Evolutionary conservation across 2,797 vertebrate genomes (phyloP).

Genomic region (Macrochelys suwanniensis): DNA sequence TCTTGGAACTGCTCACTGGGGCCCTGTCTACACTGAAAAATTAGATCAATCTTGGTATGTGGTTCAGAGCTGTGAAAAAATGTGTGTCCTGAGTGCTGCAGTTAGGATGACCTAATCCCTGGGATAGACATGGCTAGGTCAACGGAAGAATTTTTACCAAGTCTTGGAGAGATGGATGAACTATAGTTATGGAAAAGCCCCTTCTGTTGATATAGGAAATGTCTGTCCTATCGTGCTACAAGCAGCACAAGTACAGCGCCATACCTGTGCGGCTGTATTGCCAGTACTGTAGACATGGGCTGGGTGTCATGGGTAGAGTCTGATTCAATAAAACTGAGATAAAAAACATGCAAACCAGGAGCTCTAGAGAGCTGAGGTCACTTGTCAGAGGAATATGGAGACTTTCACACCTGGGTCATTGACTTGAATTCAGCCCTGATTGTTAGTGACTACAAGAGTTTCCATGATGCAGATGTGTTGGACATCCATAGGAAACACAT

Average conservation of each 20-base stretch:
- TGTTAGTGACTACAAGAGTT: not conserved
- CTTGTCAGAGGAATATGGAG: not conserved
- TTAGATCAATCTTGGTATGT: not conserved
- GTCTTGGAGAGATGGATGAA: not conserved
- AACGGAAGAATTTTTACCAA: not conserved
- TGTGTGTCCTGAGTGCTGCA: not conserved
- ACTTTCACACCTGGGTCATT: not conserved
- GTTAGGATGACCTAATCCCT: not conserved
- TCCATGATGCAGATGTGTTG: not conserved
- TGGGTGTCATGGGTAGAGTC: not conserved
- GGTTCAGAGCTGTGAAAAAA: not conserved
- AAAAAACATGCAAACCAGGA: not conserved
- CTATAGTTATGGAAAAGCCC: not conserved
- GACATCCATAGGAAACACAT: not conserved
- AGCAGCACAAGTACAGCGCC: not conserved
- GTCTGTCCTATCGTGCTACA: not conserved
- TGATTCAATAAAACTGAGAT: not conserved
- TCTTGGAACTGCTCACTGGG: not conserved
- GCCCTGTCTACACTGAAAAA: not conserved
- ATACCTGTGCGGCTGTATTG: not conserved
- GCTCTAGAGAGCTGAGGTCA: not conserved
- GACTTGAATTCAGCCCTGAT: not conserved
- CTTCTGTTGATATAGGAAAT: not conserved
- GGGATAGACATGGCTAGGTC: not conserved
- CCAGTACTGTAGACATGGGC: not conserved